Conservation (phyloP, 2,113 vertebrate genomes). For the Calyptomena viridis region DNA sequence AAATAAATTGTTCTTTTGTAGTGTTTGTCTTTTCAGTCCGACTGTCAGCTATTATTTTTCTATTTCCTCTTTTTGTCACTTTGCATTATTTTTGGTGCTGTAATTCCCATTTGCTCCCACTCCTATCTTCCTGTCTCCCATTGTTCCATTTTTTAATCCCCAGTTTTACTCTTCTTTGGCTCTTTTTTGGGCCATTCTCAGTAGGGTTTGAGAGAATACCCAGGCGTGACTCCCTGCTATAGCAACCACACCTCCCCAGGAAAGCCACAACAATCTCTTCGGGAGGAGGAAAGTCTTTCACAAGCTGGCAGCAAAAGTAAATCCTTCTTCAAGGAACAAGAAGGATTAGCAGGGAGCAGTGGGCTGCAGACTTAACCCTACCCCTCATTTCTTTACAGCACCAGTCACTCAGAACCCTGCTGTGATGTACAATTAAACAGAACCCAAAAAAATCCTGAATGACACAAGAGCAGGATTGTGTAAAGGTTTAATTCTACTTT, state of each 20-base stretch:
- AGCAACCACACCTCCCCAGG: conserved; percentile 92
- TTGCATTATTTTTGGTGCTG: conserved; percentile 93
- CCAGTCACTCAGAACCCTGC: conserved; percentile 89
- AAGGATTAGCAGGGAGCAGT: conserved; percentile 90
- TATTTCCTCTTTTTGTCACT: conserved; percentile 93
- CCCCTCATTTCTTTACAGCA: conserved; percentile 88
- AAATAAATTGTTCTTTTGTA: conserved; percentile 87
- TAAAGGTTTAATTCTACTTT: conserved; percentile 87
- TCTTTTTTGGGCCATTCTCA: conserved; percentile 80
- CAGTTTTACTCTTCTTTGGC: conserved; percentile 83
- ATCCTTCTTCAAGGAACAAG: conserved; percentile 95
- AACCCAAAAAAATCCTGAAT: conserved; percentile 74
- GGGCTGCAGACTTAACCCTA: conserved; percentile 90
- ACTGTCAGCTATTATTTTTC: conserved; percentile 91
- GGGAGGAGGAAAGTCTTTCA: conserved; percentile 87
- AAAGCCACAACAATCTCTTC: conserved; percentile 87
- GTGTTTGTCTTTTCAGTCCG: conserved; percentile 74
- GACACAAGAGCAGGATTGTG: conserved; percentile 77
- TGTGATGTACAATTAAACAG: conserved; percentile 91
- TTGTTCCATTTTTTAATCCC: conserved; percentile 88
- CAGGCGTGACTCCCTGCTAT: conserved; percentile 91
- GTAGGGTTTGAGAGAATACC: conserved; percentile 84
- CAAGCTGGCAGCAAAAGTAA: conserved; percentile 90
- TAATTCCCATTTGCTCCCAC: conserved; percentile 93
- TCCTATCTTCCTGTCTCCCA: conserved; percentile 91